Evolutionary conservation across 2,888 invertebrate species (phyloP).

Genomic region (Drosophila anomelani): DNA sequence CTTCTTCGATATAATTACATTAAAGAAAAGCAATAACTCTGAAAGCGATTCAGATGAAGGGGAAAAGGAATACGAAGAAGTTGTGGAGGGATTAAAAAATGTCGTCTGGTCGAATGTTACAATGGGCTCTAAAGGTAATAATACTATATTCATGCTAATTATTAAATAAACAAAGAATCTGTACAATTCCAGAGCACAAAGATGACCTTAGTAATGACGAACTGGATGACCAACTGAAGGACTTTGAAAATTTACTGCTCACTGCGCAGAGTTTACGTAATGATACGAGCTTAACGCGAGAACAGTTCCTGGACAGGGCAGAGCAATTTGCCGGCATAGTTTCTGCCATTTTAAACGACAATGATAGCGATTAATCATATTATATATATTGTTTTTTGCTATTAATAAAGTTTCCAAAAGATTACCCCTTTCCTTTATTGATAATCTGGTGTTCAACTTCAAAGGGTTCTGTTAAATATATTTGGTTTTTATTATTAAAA

Average conservation of each 20-base stretch:
- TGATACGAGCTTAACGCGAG: constrained; percentile 56
- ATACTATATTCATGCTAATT: not conserved
- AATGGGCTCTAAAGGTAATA: constrained; percentile 24
- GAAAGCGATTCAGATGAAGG: constrained; percentile 29
- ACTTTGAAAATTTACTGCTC: constrained; percentile 65
- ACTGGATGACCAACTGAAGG: constrained; percentile 61
- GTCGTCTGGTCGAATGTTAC: constrained; percentile 34
- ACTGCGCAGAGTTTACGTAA: constrained; percentile 64
- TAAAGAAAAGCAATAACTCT: constrained; percentile 28
- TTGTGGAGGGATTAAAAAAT: constrained; percentile 30
- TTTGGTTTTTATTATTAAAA: constrained; percentile 78
- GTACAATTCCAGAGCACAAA: constrained; percentile 23
- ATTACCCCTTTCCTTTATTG: not conserved
- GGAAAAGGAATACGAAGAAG: constrained; percentile 35
- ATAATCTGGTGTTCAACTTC: not conserved
- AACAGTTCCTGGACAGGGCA: constrained; percentile 64
- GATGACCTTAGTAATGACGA: constrained; percentile 49
- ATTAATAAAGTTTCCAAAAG: constrained; percentile 1
- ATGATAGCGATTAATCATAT: constrained; percentile 60
- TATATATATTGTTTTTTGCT: constrained; percentile 10
- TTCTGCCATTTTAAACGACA: constrained; percentile 66
- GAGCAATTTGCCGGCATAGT: constrained; percentile 63
- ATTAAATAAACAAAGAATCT: not conserved
- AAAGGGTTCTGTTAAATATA: constrained; percentile 47
- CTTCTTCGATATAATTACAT: constrained; percentile 56